A percentile compares a stretch with the other conserved stretches of the same genome.
phyloP scores from a whole-genome alignment of 2,797 vertebrate genomes.

The Neomorphus geoffroyi region DNA sequence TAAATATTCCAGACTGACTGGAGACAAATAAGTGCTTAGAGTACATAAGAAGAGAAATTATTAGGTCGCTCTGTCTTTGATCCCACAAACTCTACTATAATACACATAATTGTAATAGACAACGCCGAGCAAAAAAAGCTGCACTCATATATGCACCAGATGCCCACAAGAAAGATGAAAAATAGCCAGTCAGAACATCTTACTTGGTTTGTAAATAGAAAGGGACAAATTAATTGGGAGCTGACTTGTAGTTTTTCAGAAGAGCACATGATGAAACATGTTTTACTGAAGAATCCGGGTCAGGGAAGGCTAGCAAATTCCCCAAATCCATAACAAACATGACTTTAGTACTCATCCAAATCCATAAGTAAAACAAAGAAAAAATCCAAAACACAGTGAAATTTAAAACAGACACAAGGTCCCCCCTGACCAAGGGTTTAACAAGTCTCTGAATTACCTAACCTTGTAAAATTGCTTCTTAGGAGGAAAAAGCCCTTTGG shows the following conservation, averaged over 20 bases:
- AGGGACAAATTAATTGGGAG: neutral
- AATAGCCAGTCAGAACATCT: neutral
- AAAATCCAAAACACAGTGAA: neutral
- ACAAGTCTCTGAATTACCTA: neutral
- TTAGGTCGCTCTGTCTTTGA: neutral
- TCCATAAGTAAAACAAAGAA: neutral
- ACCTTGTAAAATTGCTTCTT: neutral
- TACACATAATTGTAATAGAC: neutral
- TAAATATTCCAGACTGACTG: neutral
- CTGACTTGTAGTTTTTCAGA: neutral
- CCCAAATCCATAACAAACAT: neutral
- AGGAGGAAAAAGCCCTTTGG: neutral
- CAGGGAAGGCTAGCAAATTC: neutral
- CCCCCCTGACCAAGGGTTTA: neutral
- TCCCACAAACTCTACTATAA: neutral
- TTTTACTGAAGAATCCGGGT: neutral
- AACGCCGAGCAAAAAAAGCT: neutral
- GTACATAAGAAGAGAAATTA: neutral
- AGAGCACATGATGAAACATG: neutral
- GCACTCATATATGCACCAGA: neutral
- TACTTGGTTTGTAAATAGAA: neutral
- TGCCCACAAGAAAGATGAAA: neutral
- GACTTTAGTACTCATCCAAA: neutral
- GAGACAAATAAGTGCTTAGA: neutral
- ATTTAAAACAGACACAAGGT: neutral